Evolutionary conservation across 2,797 vertebrate species (phyloP).

Genomic region (Morus bassanus): DNA sequence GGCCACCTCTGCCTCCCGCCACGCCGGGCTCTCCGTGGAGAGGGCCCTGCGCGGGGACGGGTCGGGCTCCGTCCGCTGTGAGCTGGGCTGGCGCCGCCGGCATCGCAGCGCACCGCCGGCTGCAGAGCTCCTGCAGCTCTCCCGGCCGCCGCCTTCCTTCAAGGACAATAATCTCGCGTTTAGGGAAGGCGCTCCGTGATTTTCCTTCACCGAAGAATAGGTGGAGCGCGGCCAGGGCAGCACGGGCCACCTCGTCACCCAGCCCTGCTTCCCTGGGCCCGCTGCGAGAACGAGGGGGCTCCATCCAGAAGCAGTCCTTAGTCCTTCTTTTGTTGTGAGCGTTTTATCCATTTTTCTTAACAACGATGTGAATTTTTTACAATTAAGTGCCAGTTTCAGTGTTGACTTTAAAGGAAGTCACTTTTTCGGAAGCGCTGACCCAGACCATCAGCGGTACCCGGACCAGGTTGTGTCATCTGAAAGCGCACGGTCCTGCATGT

Average conservation of each 20-base stretch:
- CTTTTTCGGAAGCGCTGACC: neutral
- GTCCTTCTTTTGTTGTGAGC: neutral
- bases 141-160: fast-evolving
- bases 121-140: neutral
- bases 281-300: fast-evolving
- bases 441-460: neutral
- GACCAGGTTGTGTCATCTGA: neutral
- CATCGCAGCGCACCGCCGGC: neutral
- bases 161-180: fast-evolving
- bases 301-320: fast-evolving
- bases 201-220: fast-evolving
- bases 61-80: neutral
- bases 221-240: fast-evolving
- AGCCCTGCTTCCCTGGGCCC: neutral
- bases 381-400: fast-evolving
- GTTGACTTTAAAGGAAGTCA: neutral
- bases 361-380: fast-evolving
- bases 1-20: neutral
- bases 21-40: neutral
- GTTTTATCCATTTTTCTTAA: neutral
- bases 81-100: neutral
- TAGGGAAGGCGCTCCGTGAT: neutral
- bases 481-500: neutral
- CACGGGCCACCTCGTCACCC: fast-evolving
- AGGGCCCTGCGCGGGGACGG: neutral